These are phyloP conservation scores for Colostygia pectinataria DNA, from an alignment of 2,888 invertebrate genomes.

Conservation along the genomic window DNA sequence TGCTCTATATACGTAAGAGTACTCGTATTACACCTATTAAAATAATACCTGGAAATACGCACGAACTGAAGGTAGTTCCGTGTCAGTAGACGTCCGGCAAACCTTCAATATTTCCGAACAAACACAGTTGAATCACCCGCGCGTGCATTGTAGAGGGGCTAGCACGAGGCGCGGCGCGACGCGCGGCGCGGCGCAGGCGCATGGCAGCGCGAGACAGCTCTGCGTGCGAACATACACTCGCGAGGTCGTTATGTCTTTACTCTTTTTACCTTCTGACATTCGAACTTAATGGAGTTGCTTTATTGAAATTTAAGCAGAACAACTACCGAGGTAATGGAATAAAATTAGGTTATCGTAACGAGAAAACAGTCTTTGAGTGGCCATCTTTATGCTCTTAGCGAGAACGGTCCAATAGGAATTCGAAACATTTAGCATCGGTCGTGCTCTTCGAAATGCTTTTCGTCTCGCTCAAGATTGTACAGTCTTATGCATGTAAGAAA, in stretches of 20 bases:
- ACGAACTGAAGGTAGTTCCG: slow-evolving; percentile 77
- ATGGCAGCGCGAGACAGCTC: slow-evolving; percentile 33
- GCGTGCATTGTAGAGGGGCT: slow-evolving; percentile 31
- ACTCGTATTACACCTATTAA: slow-evolving; percentile 46
- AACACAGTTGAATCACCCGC: slow-evolving; percentile 68
- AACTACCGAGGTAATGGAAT: slow-evolving; percentile 70
- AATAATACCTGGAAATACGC: slow-evolving; percentile 74
- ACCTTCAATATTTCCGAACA: slow-evolving; percentile 79
- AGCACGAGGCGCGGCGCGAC: slow-evolving; percentile 16
- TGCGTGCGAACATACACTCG: slow-evolving; percentile 62
- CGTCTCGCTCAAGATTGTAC: slow-evolving; percentile 56
- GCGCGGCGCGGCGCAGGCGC: slow-evolving; percentile 19
- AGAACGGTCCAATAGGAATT: slow-evolving; percentile 74
- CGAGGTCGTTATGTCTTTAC: slow-evolving; percentile 77
- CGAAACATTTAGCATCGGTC: slow-evolving; percentile 63
- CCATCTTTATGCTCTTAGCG: slow-evolving; percentile 74
- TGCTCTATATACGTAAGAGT: slow-evolving; percentile 48
- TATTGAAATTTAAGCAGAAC: slow-evolving; percentile 78
- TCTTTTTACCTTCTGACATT: slow-evolving; percentile 76
- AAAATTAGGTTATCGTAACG: slow-evolving; percentile 81
- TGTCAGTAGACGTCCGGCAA: slow-evolving; percentile 78
- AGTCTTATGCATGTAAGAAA: slow-evolving; percentile 46
- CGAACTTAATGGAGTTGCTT: slow-evolving; percentile 75
- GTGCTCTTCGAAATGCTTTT: slow-evolving; percentile 45
- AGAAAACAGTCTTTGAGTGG: slow-evolving; percentile 75